Percentiles rank a stretch among this genome's conserved stretches.
phyloP scores from a whole-genome alignment of 2,888 invertebrate species.

The Macrophya alboannulata region DNA sequence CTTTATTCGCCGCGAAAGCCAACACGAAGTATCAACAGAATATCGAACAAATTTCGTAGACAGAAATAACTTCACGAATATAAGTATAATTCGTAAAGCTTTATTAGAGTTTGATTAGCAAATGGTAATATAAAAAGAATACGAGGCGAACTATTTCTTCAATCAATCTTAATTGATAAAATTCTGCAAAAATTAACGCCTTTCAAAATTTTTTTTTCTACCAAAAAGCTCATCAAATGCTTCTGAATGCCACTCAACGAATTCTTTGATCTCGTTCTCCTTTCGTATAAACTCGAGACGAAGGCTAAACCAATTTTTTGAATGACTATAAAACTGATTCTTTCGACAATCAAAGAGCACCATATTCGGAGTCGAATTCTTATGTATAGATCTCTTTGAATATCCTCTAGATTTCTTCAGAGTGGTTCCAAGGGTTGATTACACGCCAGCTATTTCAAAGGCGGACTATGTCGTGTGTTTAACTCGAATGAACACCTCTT shows the following conservation, averaged over 20 bases:
- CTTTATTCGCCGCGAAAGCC: not conserved
- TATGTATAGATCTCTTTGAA: not conserved
- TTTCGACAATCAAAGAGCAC: conserved; percentile 17
- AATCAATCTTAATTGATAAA: not conserved
- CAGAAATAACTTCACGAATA: not conserved
- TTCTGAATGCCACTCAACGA: not conserved
- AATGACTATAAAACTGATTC: not conserved
- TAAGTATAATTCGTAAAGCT: not conserved
- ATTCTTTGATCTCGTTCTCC: not conserved
- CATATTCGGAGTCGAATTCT: not conserved
- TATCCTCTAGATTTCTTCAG: not conserved
- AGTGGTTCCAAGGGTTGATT: not conserved
- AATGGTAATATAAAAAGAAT: not conserved
- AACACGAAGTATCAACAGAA: not conserved
- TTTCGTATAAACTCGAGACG: not conserved
- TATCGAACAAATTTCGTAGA: not conserved
- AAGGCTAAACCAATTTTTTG: not conserved
- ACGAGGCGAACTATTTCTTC: not conserved
- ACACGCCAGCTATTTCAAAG: not conserved
- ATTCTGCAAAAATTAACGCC: not conserved
- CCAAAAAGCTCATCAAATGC: not conserved
- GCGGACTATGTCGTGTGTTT: not conserved
- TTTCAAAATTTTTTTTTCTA: not conserved
- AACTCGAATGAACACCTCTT: not conserved
- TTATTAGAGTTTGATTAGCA: not conserved